These are phyloP conservation scores for Diogma glabrata DNA, from an alignment of 2,888 invertebrate species.

Conservation along the genomic window DNA sequence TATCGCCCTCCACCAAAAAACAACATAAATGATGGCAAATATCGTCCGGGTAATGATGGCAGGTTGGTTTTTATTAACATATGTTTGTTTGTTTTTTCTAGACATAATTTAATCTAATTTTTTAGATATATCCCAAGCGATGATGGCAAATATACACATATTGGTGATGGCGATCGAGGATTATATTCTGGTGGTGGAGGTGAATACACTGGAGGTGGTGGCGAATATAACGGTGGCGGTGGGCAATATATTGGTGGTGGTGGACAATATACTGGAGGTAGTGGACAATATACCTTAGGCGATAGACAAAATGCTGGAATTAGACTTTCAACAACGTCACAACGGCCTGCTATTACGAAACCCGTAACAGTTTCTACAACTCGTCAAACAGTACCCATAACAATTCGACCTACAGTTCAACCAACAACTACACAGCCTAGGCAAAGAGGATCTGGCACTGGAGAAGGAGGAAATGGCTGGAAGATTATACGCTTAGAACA, in stretches of 20 bases:
- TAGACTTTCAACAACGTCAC: conserved; percentile 13
- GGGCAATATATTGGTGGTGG: conserved; percentile 12
- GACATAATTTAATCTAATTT: conserved; percentile 17
- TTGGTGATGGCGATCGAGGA: conserved; percentile 27
- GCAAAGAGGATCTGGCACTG: conserved; percentile 26
- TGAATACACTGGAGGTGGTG: conserved; percentile 20
- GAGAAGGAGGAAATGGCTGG: conserved; percentile 37
- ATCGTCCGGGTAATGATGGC: conserved; percentile 26
- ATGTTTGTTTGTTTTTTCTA: no score
- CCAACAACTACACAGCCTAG: conserved; percentile 16
- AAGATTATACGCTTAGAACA: conserved; percentile 43
- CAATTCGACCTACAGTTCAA: conserved; percentile 6
- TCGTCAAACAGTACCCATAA: background rate
- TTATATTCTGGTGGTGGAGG: conserved; percentile 21
- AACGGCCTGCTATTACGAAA: conserved; percentile 18
- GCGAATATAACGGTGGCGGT: conserved; percentile 24
- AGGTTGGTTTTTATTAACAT: conserved; percentile 22
- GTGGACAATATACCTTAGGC: conserved; percentile 4
- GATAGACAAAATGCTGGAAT: conserved; percentile 13
- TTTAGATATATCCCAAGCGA: conserved; percentile 40
- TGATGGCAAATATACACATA: conserved; percentile 43
- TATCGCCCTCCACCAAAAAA: conserved; percentile 33
- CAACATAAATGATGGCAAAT: conserved; percentile 30
- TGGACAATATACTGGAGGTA: conserved; percentile 21
- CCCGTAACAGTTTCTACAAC: conserved; percentile 16